Conservation (phyloP, 2,888 invertebrate genomes). For the Drosophila eohydei region DNA sequence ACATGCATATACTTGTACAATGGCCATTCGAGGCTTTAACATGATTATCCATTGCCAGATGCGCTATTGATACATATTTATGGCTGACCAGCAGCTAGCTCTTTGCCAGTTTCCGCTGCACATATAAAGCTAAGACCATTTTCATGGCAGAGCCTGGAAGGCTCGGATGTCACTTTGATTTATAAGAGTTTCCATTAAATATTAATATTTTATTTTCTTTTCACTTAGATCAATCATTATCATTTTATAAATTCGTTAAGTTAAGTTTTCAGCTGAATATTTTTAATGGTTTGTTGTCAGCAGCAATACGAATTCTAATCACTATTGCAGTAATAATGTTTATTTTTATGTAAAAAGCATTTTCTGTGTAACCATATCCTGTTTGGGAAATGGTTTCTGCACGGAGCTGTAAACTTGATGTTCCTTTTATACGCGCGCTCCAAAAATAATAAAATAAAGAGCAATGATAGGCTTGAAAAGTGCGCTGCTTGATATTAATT, state of each 20-base stretch:
- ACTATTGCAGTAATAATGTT: not conserved
- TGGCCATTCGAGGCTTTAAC: constrained; percentile 5
- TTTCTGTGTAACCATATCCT: not conserved
- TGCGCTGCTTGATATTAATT: constrained; percentile 45
- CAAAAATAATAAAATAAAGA: constrained; percentile 6
- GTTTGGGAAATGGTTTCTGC: not conserved
- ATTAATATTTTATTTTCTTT: not conserved
- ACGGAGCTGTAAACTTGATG: not conserved
- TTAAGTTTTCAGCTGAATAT: not conserved
- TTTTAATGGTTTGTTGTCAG: not conserved
- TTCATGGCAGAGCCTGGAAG: constrained; percentile 1
- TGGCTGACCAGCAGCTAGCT: not conserved
- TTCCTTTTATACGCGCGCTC: not conserved
- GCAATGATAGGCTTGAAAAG: not conserved
- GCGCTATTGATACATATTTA: constrained; percentile 16
- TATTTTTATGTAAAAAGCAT: not conserved
- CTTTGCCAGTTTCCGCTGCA: constrained; percentile 15
- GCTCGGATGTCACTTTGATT: not conserved
- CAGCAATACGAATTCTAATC: not conserved
- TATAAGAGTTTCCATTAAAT: not conserved
- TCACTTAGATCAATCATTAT: not conserved
- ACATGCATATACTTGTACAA: constrained; percentile 30
- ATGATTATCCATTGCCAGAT: constrained; percentile 19
- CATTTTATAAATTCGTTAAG: not conserved
- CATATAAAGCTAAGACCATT: not conserved